These are phyloP conservation scores for Crypturellus undulatus DNA, from an alignment of 2,113 vertebrate species.

Conservation along the genomic window DNA sequence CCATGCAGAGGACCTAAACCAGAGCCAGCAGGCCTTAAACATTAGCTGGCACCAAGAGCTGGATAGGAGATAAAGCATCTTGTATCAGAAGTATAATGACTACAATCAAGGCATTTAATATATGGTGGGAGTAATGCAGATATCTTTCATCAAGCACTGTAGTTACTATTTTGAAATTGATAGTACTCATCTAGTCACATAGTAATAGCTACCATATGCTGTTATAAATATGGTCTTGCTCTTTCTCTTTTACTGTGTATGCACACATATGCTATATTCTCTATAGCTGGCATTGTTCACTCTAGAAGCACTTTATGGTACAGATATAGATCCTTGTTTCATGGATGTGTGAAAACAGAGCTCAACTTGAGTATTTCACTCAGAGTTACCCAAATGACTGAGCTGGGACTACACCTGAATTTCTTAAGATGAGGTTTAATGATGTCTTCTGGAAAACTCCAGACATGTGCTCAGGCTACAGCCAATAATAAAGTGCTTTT, in stretches of 20 bases:
- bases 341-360: background rate
- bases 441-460: background rate
- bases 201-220: background rate
- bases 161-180: background rate
- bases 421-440: background rate
- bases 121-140: rapidly evolving
- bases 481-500: rapidly evolving
- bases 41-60: background rate
- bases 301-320: background rate
- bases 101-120: background rate
- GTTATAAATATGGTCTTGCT: background rate
- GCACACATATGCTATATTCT: rapidly evolving
- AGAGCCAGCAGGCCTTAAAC: background rate
- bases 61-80: rapidly evolving
- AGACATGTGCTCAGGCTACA: background rate
- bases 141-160: background rate
- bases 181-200: background rate
- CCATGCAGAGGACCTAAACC: background rate
- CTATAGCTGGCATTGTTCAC: background rate
- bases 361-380: background rate
- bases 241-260: background rate
- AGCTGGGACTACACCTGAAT: rapidly evolving
- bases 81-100: background rate
- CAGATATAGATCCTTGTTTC: background rate
- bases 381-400: background rate